Percentiles rank a stretch among this genome's conserved stretches.
Conservation (phyloP, 2,113 vertebrate genomes). For the Ciconia maguari region DNA sequence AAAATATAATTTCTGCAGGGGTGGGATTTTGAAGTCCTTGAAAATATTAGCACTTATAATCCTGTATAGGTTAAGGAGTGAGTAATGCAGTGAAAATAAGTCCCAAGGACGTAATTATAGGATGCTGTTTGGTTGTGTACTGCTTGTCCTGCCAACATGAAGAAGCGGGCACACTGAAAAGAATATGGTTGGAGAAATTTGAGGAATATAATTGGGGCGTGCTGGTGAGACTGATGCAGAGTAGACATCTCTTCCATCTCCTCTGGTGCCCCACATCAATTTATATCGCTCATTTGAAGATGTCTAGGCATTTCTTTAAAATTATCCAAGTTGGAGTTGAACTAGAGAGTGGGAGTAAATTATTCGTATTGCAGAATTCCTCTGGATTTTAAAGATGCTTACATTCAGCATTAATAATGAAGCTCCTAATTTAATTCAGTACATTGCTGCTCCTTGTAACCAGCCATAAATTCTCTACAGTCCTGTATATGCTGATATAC, state of each 20-base stretch:
- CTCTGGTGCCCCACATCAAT: not conserved
- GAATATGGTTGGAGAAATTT: not conserved
- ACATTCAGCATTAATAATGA: not conserved
- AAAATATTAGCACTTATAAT: not conserved
- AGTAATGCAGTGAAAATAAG: not conserved
- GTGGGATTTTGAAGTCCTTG: not conserved
- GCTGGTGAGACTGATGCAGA: not conserved
- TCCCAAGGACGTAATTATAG: not conserved
- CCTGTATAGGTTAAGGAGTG: not conserved
- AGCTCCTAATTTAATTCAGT: not conserved
- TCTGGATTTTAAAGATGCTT: not conserved
- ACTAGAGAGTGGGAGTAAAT: not conserved
- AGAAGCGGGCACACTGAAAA: not conserved
- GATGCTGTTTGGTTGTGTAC: not conserved
- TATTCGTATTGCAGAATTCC: not conserved
- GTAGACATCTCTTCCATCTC: not conserved
- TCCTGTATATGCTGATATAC: not conserved
- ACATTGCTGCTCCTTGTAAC: not conserved
- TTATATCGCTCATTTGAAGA: not conserved
- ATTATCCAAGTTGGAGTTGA: not conserved
- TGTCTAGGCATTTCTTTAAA: not conserved
- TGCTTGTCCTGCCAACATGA: not conserved
- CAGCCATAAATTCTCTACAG: constrained; percentile 4
- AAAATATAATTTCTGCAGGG: not conserved
- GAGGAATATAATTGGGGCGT: not conserved